Conservation (phyloP, 2,888 invertebrate species). For the Galerucella pusilla region DNA sequence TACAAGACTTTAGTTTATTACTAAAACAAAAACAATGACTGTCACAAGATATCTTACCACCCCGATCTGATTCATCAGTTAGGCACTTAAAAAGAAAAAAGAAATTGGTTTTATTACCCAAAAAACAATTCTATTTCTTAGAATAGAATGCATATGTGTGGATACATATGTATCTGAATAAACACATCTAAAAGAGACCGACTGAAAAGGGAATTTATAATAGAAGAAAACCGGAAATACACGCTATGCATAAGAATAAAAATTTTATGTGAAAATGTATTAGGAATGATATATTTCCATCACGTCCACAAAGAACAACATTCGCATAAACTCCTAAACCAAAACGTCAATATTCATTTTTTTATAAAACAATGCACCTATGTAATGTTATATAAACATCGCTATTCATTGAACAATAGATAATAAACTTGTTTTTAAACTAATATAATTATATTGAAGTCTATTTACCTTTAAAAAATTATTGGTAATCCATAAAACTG, state of each 20-base stretch:
- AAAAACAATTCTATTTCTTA: background rate
- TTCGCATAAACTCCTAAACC: constrained; percentile 26
- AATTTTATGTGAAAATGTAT: constrained; percentile 27
- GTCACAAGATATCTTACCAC: background rate
- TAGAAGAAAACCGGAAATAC: constrained; percentile 15
- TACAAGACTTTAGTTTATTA: background rate
- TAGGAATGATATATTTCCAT: constrained; percentile 31
- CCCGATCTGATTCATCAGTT: constrained; percentile 8
- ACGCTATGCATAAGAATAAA: constrained; percentile 12
- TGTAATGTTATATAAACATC: constrained; percentile 14
- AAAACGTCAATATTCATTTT: constrained; percentile 33
- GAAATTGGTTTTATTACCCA: background rate
- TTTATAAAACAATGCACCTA: background rate
- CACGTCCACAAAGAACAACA: constrained; percentile 36
- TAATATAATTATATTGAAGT: background rate
- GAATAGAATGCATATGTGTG: background rate
- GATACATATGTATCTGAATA: background rate
- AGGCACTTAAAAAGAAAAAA: background rate
- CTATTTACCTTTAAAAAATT: constrained; percentile 28
- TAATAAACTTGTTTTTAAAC: background rate
- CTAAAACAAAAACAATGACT: background rate
- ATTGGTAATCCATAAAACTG: constrained; percentile 35
- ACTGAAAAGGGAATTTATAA: constrained; percentile 1
- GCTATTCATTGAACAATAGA: background rate
- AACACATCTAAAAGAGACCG: background rate